Evolutionary conservation across 2,113 vertebrate genomes (phyloP), one percentile per base, ranked within the genome.

Genomic region (Serinus canaria): DNA sequence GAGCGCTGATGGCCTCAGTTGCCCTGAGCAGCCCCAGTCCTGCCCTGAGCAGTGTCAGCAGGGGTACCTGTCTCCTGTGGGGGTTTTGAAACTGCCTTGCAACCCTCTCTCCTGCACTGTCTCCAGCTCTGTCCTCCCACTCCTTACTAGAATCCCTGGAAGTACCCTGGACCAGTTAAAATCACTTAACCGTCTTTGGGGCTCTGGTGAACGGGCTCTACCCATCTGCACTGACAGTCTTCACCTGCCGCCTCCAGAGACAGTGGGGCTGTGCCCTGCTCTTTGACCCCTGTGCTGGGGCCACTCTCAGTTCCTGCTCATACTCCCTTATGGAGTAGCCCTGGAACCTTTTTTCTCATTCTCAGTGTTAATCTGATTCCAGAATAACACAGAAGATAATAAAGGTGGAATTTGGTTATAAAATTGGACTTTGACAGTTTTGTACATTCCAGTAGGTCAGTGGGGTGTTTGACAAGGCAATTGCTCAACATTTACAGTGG

Each of bases 101-200:
- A 46, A 3, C 21, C 11, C 30, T 37, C 58, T 31, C 17, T 67
- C 17, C 41, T 37, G n/a, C 27, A 3, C 39, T 64, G 22, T 4
- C 9, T 80, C 24, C 41, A 31, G 9, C 31, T 28, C 31, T 49
- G 12, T 86, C 20, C 14, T 50, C 58, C 15, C 5, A 1, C n/a
- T 73, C 6, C 28, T 50, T 30, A 13, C 17, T 33, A 21, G 25
- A 70, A 13, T 63, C 6, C 16, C 21, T 81, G 27, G 30, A 55
- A 46, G 23, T 23, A 63, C 19, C 10, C 16, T 37, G 49, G 7
- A 37, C 6, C 27, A 11, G 19, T 83, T 69, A 13, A 41, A 41
- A 7, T 58, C 10, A 1, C 5, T n/a, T 63, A 9, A 4, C 7
- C 0, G 0, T 13, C 2, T 60, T 15, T 60, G 27, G 5, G 33